Percentiles rank a stretch among this genome's conserved stretches.
Conservation (phyloP, 2,797 vertebrate species). For the Hippoglossus hippoglossus region DNA sequence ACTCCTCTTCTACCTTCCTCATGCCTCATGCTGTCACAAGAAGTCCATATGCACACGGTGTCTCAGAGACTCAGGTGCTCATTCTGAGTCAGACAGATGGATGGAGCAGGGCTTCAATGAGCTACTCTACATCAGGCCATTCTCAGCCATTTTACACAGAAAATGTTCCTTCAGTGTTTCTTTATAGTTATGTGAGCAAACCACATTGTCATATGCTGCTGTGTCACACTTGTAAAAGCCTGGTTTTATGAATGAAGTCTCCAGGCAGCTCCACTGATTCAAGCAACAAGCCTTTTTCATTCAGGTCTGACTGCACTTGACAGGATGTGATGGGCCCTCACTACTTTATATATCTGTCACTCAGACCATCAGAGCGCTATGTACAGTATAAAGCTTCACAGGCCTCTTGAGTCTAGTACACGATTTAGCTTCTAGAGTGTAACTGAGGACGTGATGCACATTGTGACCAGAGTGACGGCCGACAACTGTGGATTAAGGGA, state of each 20-base stretch:
- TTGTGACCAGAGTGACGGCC: neutral
- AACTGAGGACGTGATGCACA: conserved; percentile 1
- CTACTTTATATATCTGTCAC: conserved; percentile 9
- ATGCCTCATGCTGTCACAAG: conserved; percentile 41
- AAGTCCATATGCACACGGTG: conserved; percentile 43
- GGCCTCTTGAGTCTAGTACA: conserved; percentile 6
- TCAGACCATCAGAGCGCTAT: conserved; percentile 2
- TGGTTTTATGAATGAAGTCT: conserved; percentile 27
- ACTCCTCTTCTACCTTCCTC: conserved; percentile 23
- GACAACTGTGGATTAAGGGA: no score
- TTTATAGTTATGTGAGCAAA: neutral
- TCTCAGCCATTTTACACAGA: neutral
- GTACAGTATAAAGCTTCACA: conserved; percentile 3
- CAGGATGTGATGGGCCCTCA: conserved; percentile 17
- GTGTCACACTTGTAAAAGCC: neutral
- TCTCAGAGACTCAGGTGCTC: conserved; percentile 29
- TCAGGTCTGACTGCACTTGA: conserved; percentile 17
- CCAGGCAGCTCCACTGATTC: neutral
- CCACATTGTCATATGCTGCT: neutral
- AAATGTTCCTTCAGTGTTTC: neutral
- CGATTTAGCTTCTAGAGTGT: conserved; percentile 19
- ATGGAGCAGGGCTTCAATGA: neutral
- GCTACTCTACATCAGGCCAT: neutral
- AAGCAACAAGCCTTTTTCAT: conserved; percentile 7
- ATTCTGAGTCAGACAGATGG: conserved; percentile 16